Conservation (phyloP, 2,113 vertebrate genomes). For the Lanius ludovicianus region DNA sequence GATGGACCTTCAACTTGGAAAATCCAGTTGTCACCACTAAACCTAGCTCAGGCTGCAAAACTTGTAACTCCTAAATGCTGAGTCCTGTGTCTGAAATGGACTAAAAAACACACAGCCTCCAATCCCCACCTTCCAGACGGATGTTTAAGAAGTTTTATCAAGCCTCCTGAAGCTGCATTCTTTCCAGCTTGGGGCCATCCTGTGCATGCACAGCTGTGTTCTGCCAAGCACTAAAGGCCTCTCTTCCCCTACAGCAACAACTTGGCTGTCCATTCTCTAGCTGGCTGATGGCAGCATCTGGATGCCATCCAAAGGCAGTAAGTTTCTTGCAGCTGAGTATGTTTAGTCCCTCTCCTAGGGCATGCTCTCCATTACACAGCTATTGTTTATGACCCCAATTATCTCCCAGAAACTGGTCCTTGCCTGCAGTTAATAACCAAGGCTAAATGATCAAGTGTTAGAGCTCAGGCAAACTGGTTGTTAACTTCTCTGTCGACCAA, state of each 20-base stretch:
- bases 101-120: background rate
- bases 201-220: background rate
- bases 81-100: background rate
- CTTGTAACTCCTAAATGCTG: background rate
- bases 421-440: slow-evolving; percentile 63
- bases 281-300: slow-evolving; percentile 46
- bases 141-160: background rate
- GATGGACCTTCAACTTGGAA: background rate
- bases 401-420: slow-evolving; percentile 46
- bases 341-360: slow-evolving; percentile 33
- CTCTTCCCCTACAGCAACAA: background rate
- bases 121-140: background rate
- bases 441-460: slow-evolving; percentile 53
- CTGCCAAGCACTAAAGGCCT: background rate
- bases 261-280: background rate
- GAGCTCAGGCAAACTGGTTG: slow-evolving; percentile 20
- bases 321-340: slow-evolving; percentile 43
- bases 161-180: background rate
- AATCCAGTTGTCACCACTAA: background rate
- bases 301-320: slow-evolving; percentile 29
- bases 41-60: background rate
- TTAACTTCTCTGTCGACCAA: slow-evolving; percentile 39
- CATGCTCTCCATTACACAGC: background rate
- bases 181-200: background rate
- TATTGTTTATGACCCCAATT: slow-evolving; percentile 50